Base-by-base conservation (phyloP, 2,888 invertebrate genomes). In the Nasonia oneida region DNA sequence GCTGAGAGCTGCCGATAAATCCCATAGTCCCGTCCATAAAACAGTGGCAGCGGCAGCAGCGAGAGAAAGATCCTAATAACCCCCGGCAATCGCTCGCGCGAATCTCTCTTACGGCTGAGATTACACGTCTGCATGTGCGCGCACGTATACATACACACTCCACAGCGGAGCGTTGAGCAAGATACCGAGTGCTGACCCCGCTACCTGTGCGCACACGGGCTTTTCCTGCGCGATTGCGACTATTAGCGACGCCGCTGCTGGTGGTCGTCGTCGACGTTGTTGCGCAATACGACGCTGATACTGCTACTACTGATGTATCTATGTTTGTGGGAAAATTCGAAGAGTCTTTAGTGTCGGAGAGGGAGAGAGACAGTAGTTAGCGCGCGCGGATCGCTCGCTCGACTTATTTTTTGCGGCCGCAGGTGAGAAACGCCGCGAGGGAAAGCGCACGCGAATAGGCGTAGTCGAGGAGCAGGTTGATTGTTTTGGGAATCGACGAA, bases 151-250 rank as follows among this genome's bases (percentile, higher is more conserved):
- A 12, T 29, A 23, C 29, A 29, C 10, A 15, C 14, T 10, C 64
- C 10, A 29, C 29, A 29, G 33, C 14, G 67, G 6, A 67, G 29
- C 33, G 33, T 67, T 67, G 67, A 67, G 67, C 14, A 67, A 67
- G 67, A 61, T n/a, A 61, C 57, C 57, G 57, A 67, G 33, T 67
- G n/a, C 18, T 57, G 67, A 67, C 67, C 64, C 64, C 64, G 64
- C 64, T 64, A 64, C 64, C 67, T 61, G 67, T 29, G 67, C 29
- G 67, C 29, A 33, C 4, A 33, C 4, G 33, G 67, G 29, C 67
- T 67, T 67, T 64, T 64, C 64, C 64, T 64, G 64, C 64, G 67
- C 67, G 67, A 67, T 67, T 67, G 67, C 67, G 67, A 67, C 33
- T 67, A 67, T 67, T 67, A 67, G 29, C 67, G 10, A 29, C 67